Conservation (phyloP, 2,113 vertebrate species). For the Rhinolophus sinicus region DNA sequence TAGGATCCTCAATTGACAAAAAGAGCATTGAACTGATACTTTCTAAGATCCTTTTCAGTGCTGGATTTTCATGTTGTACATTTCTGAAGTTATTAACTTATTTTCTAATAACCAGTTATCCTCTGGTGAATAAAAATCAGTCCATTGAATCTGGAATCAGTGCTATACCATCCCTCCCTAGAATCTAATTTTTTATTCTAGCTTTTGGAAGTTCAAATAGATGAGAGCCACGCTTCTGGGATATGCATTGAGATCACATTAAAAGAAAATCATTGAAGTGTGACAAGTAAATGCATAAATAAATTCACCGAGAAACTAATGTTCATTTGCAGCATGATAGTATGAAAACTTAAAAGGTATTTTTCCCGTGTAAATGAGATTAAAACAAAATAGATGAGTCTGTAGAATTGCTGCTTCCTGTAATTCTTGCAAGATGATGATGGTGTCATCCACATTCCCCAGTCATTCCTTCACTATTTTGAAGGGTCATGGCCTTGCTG, state of each 20-base stretch:
- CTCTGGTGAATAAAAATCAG: background rate
- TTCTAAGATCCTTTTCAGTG: background rate
- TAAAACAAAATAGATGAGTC: background rate
- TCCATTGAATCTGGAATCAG: background rate
- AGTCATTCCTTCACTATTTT: conserved; percentile 56
- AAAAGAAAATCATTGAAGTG: conserved; percentile 13
- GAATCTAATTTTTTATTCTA: conserved; percentile 16
- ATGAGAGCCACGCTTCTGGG: background rate
- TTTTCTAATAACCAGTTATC: conserved; percentile 26
- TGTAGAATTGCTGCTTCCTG: background rate
- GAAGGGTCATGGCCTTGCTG: conserved; percentile 43
- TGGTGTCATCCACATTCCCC: background rate
- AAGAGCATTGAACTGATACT: background rate
- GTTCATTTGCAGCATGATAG: conserved; percentile 14
- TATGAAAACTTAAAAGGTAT: background rate
- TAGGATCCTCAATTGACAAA: background rate
- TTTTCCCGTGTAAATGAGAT: conserved; percentile 24
- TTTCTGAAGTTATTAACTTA: background rate
- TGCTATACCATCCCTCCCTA: background rate
- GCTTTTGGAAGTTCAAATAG: conserved; percentile 23
- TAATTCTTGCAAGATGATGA: background rate
- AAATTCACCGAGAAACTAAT: conserved; percentile 1
- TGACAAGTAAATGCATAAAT: conserved; percentile 34
- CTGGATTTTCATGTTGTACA: background rate
- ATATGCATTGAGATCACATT: background rate